Conservation (phyloP, 2,888 invertebrate genomes). For the Microdon myrmicae region DNA sequence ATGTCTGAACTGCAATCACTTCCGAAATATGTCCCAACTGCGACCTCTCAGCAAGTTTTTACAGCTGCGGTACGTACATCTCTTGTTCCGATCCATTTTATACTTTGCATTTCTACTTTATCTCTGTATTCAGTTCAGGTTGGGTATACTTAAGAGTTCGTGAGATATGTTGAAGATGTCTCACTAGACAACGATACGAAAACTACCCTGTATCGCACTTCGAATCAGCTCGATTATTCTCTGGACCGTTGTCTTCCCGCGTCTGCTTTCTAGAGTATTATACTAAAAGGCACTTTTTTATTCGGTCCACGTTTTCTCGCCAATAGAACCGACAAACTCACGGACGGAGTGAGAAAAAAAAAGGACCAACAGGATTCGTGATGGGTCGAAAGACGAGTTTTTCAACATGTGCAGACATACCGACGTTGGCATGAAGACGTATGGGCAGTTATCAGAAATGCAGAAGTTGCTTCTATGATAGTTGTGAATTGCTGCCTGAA, state of each 20-base stretch:
- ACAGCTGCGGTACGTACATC: too few species aligned
- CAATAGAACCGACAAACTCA: conserved; percentile 26
- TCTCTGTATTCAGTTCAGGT: conserved; percentile 48
- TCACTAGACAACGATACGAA: conserved; percentile 25
- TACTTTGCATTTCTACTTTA: conserved; percentile 21
- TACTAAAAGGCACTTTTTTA: conserved; percentile 36
- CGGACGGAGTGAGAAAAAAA: too few species aligned
- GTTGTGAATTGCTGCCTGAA: conserved; percentile 40
- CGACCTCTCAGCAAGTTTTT: conserved; percentile 34
- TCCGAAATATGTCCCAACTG: conserved; percentile 38
- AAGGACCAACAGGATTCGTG: conserved; percentile 37
- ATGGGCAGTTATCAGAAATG: conserved; percentile 36
- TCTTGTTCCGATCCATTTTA: background rate
- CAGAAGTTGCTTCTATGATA: conserved; percentile 26
- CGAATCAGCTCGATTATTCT: background rate
- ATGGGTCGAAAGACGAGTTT: conserved; percentile 21
- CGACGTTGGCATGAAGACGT: conserved; percentile 28
- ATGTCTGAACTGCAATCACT: conserved; percentile 40
- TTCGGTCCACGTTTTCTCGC: conserved; percentile 30
- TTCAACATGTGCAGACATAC: background rate
- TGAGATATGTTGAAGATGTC: conserved; percentile 39
- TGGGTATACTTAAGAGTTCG: conserved; percentile 47
- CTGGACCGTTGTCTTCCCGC: conserved; percentile 11
- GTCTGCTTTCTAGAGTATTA: conserved; percentile 38
- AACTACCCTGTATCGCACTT: background rate